phyloP scores from a whole-genome alignment of 2,113 vertebrate species.

The Fregetta grallaria region DNA sequence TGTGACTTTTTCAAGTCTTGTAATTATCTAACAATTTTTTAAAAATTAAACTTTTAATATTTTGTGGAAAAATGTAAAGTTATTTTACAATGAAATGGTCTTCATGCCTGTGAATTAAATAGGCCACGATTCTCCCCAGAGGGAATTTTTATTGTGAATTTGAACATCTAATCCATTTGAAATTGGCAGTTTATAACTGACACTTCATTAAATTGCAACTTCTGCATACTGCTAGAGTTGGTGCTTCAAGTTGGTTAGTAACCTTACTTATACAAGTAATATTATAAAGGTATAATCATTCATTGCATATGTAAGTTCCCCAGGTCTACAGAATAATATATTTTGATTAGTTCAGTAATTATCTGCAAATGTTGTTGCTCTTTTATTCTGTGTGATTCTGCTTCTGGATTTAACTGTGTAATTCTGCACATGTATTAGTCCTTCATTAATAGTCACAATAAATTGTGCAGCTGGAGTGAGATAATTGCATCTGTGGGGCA shows the following conservation, averaged over 20 bases:
- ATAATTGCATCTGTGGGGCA: slow-evolving; percentile 47
- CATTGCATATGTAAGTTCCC: background rate
- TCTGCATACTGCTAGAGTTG: background rate
- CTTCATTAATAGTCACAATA: slow-evolving; percentile 45
- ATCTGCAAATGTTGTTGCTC: background rate
- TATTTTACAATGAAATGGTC: background rate
- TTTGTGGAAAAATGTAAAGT: background rate
- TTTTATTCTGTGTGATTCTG: background rate
- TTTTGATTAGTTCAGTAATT: background rate
- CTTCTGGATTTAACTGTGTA: slow-evolving; percentile 18
- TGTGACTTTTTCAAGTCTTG: background rate
- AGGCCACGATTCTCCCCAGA: background rate
- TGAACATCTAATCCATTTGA: slow-evolving; percentile 9
- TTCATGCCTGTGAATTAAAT: background rate
- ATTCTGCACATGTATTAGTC: slow-evolving; percentile 8
- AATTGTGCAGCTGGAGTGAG: slow-evolving; percentile 21
- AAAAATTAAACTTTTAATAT: background rate
- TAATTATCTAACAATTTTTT: background rate
- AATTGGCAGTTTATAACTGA: slow-evolving; percentile 5
- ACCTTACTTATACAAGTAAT: background rate
- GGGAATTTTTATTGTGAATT: slow-evolving; percentile 12
- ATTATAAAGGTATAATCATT: background rate
- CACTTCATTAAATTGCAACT: background rate
- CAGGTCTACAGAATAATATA: background rate
- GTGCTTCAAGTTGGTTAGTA: background rate